These are phyloP conservation scores for Drosophila fungiperda DNA, from an alignment of 2,888 invertebrate species.

Conservation along the genomic window DNA sequence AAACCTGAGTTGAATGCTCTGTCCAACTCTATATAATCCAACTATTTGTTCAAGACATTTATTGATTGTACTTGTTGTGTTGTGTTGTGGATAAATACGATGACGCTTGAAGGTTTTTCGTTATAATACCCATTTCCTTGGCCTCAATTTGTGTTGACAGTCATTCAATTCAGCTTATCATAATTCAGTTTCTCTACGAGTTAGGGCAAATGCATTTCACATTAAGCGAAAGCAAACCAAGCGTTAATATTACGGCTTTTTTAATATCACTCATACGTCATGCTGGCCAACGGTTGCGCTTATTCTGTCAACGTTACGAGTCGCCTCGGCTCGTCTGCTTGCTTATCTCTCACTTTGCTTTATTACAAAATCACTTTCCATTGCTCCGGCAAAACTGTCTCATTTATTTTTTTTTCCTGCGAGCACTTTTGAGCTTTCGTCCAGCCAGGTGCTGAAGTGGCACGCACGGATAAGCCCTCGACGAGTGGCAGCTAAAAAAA, in stretches of 20 bases:
- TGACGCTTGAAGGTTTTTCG: background rate
- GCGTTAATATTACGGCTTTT: slow-evolving; percentile 57
- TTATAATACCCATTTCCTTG: slow-evolving; percentile 17
- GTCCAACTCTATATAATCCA: slow-evolving; percentile 18
- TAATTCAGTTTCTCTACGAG: slow-evolving; percentile 22
- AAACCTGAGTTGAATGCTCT: slow-evolving; percentile 24
- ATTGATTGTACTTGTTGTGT: slow-evolving; percentile 42
- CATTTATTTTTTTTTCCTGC: background rate
- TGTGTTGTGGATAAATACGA: slow-evolving; percentile 3
- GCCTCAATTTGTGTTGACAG: slow-evolving; percentile 15
- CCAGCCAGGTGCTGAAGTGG: slow-evolving; percentile 43
- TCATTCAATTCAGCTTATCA: slow-evolving; percentile 33
- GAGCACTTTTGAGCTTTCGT: background rate
- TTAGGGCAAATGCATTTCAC: slow-evolving; percentile 46
- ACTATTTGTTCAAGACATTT: slow-evolving; percentile 12
- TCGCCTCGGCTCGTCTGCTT: background rate
- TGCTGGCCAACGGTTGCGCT: slow-evolving; percentile 34
- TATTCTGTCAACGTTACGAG: slow-evolving; percentile 37
- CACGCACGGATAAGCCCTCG: slow-evolving; percentile 17
- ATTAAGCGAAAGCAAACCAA: slow-evolving; percentile 30
- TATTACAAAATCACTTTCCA: slow-evolving; percentile 66
- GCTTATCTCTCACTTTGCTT: slow-evolving; percentile 52
- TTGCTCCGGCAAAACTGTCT: slow-evolving; percentile 15
- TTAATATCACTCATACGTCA: slow-evolving; percentile 67
- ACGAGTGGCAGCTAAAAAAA: slow-evolving; percentile 28